Evolutionary conservation across 2,888 invertebrate species (phyloP).

Genomic region (Synanthedon tipuliformis): DNA sequence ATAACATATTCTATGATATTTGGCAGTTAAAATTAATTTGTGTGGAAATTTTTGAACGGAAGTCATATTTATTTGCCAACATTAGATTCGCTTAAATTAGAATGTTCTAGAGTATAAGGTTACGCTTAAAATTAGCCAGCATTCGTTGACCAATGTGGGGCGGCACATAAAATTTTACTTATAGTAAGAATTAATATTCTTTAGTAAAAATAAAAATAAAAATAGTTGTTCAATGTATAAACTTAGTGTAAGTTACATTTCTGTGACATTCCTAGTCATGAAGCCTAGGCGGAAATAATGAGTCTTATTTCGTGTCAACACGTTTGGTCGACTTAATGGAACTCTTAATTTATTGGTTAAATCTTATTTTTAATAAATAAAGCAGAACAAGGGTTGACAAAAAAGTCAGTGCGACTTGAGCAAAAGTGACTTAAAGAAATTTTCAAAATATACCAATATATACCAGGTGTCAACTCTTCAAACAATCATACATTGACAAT

Average conservation of each 20-base stretch:
- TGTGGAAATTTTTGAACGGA: too few species aligned
- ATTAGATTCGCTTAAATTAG: too few species aligned
- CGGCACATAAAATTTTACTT: slow-evolving; percentile 30
- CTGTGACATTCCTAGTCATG: slow-evolving; percentile 58
- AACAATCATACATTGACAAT: too few species aligned
- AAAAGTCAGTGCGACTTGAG: too few species aligned
- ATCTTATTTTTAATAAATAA: not conserved
- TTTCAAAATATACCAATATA: too few species aligned
- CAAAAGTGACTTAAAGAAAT: too few species aligned
- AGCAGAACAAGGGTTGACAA: not conserved
- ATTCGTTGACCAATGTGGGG: slow-evolving; percentile 20
- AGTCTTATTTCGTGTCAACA: slow-evolving; percentile 25
- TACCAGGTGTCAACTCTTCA: too few species aligned
- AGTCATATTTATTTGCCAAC: too few species aligned
- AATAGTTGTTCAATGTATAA: slow-evolving; percentile 37
- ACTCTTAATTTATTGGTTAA: not conserved
- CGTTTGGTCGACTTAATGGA: slow-evolving; percentile 17
- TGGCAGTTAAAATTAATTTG: too few species aligned
- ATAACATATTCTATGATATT: too few species aligned
- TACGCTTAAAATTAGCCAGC: too few species aligned
- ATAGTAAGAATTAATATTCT: not conserved
- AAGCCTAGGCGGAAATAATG: slow-evolving; percentile 11
- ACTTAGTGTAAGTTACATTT: slow-evolving; percentile 41
- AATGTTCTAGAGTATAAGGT: too few species aligned
- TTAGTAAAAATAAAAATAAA: slow-evolving; percentile 2